Base-by-base conservation (phyloP, 64 coral and sea anemone genomes). In the Actinia tenebrosa region DNA sequence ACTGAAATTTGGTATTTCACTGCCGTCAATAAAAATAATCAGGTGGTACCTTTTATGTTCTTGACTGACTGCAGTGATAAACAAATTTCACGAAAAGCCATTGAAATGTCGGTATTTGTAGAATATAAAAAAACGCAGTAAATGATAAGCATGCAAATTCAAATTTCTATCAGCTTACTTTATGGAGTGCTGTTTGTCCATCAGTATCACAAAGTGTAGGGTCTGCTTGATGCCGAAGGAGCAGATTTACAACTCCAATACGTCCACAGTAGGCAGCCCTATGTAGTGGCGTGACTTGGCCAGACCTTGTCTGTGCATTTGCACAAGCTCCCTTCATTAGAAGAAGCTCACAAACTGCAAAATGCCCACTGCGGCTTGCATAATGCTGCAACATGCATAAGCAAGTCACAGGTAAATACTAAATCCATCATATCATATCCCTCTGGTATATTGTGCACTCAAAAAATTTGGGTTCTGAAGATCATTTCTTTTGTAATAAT, bases 231-330 rank as follows among this genome's bases (percentile, higher is more conserved):
- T 71, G 83, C 68, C 88, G 86, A 47, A 96, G 68, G 13, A 96
- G 94, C 44, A 93, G 80, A 45, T 85, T 78, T 16, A 90, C 88
- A 26, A 96, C 83, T 18, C 0, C 14, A 1, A 68, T 44, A 17
- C 88, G 86, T 64, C 94, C 94, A 83, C 91, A 87, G 61, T 96
- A 96, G 44, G 94, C 91, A 18, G 94, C 94, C 22, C 94, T 92
- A 56, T 96, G 94, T 16, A 96, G 86, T 3, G 94, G 86, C 46
- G 94, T 90, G 22, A 87, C 91, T 52, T 56, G 69, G 59, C 94
- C 94, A 71, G 94, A 89, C 56, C 86, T 96, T 60, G 94, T 96
- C 53, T 87, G 88, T 56, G 71, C 77, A 86, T 96, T 93, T 2
- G 82, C 79, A 92, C 91, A 56, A 66, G 94, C 80, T 44, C 94